Conservation (phyloP, 1,140 invertebrate species). For the Adelges cooleyi region DNA sequence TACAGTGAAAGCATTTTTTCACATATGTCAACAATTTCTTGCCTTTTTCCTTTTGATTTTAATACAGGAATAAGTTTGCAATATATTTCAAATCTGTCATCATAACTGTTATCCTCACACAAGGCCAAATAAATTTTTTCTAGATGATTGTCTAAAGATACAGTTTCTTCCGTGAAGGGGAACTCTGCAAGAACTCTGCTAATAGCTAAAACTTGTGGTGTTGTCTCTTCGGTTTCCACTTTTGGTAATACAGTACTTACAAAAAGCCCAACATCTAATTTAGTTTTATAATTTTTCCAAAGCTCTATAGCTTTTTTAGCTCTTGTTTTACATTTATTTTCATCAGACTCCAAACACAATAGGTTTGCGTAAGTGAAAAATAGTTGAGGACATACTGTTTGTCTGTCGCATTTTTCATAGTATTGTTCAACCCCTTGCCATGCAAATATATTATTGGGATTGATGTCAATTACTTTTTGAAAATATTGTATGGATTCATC, state of each 20-base stretch:
- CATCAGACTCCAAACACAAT: constrained; percentile 7
- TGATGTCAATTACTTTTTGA: constrained; percentile 3
- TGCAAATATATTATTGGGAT: constrained; percentile 7
- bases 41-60: constrained; percentile 15
- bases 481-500: constrained; percentile 9
- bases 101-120: background rate
- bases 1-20: constrained; percentile 12
- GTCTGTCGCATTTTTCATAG: constrained; percentile 7
- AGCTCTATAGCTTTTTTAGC: constrained; percentile 8
- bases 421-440: constrained; percentile 17
- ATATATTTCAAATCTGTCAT: constrained; percentile 13
- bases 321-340: background rate
- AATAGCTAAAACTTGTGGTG: background rate
- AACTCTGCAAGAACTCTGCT: constrained; percentile 3
- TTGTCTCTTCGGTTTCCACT: background rate
- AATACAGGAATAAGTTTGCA: constrained; percentile 15
- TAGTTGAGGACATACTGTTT: background rate
- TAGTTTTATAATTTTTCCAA: constrained; percentile 12
- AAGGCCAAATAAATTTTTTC: constrained; percentile 7
- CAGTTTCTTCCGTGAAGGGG: constrained; percentile 7
- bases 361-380: constrained; percentile 15
- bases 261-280: constrained; percentile 1
- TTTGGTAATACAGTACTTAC: background rate
- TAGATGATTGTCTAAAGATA: background rate
- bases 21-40: background rate